These are phyloP conservation scores for Delichon dasypus DNA, from an alignment of 2,797 vertebrate species.

Conservation along the genomic window DNA sequence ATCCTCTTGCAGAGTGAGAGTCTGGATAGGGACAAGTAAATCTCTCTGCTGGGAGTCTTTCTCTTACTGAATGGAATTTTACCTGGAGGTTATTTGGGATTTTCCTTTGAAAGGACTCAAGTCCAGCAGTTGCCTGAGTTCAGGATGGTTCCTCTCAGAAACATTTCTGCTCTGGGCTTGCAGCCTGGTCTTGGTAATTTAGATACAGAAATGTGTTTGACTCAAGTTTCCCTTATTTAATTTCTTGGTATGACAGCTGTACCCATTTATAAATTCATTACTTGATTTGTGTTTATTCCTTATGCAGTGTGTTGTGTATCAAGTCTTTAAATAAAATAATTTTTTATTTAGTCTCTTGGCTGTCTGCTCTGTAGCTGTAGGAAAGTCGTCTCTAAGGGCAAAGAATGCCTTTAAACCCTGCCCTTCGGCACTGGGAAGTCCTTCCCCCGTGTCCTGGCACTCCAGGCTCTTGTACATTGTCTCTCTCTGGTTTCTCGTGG, in stretches of 20 bases:
- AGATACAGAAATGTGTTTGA: background rate
- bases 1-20: background rate
- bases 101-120: background rate
- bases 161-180: background rate
- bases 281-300: background rate
- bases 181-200: background rate
- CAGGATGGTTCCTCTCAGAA: background rate
- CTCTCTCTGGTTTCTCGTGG: background rate
- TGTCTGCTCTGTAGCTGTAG: background rate
- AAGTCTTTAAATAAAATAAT: background rate
- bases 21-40: background rate
- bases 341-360: background rate
- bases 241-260: background rate
- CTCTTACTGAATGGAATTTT: accelerated
- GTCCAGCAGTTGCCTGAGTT: background rate
- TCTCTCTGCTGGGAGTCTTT: background rate
- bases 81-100: accelerated
- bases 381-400: background rate
- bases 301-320: background rate
- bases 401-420: background rate
- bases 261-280: background rate
- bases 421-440: background rate
- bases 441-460: accelerated
- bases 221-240: background rate
- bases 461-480: background rate